Conservation (phyloP, 2,888 invertebrate species). For the Cephus nigrinus region DNA sequence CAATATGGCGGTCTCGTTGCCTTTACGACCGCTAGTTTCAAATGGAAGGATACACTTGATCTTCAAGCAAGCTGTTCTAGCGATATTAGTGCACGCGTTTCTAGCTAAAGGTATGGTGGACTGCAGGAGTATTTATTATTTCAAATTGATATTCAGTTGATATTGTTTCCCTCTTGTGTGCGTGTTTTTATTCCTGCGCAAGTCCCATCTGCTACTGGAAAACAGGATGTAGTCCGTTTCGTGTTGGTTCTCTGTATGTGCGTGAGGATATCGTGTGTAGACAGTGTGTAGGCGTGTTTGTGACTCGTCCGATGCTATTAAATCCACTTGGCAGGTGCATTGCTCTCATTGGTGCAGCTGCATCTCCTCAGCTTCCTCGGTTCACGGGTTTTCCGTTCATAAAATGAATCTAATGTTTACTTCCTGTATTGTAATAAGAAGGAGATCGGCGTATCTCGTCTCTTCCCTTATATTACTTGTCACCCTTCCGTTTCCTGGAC, state of each 20-base stretch:
- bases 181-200: conserved; percentile 1
- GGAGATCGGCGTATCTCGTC: conserved; percentile 6
- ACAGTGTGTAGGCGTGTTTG: not conserved
- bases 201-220: conserved; percentile 9
- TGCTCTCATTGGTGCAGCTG: conserved; percentile 21
- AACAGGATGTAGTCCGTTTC: conserved; percentile 44
- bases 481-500: not conserved
- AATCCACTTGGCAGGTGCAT: conserved; percentile 26
- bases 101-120: conserved; percentile 41
- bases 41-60: conserved; percentile 26
- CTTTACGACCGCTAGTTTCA: conserved; percentile 29
- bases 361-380: conserved; percentile 30
- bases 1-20: conserved; percentile 36
- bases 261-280: conserved; percentile 25
- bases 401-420: conserved; percentile 52
- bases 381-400: conserved; percentile 36
- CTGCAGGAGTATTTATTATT: conserved; percentile 6
- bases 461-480: not conserved
- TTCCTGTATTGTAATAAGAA: conserved; percentile 38
- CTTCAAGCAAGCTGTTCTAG: conserved; percentile 28
- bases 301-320: conserved; percentile 24
- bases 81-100: conserved; percentile 33
- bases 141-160: not conserved
- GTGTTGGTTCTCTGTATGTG: conserved; percentile 20
- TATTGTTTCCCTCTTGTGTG: conserved; percentile 7